Evolutionary conservation across 2,113 vertebrate species (phyloP).

Genomic region (Taxidea taxus): DNA sequence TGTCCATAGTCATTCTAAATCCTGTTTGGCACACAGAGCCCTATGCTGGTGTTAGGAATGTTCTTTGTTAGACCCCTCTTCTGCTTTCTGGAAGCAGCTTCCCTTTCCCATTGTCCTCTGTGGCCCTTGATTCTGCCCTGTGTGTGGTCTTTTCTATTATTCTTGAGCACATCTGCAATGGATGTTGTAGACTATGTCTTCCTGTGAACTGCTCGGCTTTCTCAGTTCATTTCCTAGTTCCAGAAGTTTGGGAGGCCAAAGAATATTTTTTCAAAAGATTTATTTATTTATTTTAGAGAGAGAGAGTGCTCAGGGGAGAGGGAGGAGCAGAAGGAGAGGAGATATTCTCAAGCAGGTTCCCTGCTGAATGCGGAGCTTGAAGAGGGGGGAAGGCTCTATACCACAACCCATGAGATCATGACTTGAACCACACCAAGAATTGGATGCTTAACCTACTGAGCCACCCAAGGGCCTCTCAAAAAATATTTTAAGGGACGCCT

Average conservation of each 20-base stretch:
- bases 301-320: neutral
- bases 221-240: neutral
- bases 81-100: neutral
- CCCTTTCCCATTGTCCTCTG: neutral
- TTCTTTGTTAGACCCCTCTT: neutral
- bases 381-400: neutral
- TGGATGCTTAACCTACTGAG: neutral
- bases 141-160: neutral
- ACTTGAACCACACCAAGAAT: neutral
- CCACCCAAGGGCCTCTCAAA: neutral
- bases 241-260: neutral
- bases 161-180: neutral
- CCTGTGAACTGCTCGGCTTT: neutral
- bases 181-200: neutral
- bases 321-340: neutral
- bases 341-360: neutral
- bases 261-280: neutral
- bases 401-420: neutral
- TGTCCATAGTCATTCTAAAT: neutral
- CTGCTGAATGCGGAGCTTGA: neutral
- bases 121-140: neutral
- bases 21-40: neutral
- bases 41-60: neutral
- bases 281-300: neutral
- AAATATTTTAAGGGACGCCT: neutral